phyloP scores from a whole-genome alignment of 2,888 invertebrate genomes.

The Mycalesis mineus region DNA sequence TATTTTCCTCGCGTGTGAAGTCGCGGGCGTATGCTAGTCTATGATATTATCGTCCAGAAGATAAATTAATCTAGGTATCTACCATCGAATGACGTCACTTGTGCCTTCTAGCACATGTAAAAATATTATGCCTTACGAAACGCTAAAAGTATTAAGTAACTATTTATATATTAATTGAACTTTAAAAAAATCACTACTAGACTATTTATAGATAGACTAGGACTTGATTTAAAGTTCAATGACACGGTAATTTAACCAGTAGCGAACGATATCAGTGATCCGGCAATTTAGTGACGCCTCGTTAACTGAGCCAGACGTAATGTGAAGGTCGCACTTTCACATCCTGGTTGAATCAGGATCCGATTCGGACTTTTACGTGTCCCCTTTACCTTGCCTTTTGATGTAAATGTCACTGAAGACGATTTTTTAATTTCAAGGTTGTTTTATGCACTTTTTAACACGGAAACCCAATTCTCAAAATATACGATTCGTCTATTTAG shows the following conservation, averaged over 20 bases:
- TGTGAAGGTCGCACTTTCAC: conserved; percentile 23
- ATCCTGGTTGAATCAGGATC: conserved; percentile 22
- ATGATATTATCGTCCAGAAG: no score
- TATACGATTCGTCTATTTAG: no score
- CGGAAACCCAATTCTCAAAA: background rate
- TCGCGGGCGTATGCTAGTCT: no score
- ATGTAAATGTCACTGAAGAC: conserved; percentile 1
- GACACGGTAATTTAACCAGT: background rate
- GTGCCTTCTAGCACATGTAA: no score
- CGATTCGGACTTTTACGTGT: background rate
- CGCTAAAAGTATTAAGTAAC: no score
- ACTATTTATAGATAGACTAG: no score
- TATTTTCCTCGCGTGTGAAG: no score
- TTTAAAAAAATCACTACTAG: no score
- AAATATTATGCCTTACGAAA: no score
- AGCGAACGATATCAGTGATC: background rate
- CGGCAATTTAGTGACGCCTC: background rate
- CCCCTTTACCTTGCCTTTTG: background rate
- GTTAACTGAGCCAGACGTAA: conserved; percentile 6
- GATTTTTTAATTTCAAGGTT: background rate
- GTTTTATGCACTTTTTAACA: background rate
- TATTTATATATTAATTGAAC: no score
- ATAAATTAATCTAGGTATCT: no score
- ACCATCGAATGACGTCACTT: no score
- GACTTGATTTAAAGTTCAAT: conserved; percentile 7